Evolutionary conservation across 2,113 vertebrate genomes (phyloP).

Genomic region (Sebastes fasciatus): DNA sequence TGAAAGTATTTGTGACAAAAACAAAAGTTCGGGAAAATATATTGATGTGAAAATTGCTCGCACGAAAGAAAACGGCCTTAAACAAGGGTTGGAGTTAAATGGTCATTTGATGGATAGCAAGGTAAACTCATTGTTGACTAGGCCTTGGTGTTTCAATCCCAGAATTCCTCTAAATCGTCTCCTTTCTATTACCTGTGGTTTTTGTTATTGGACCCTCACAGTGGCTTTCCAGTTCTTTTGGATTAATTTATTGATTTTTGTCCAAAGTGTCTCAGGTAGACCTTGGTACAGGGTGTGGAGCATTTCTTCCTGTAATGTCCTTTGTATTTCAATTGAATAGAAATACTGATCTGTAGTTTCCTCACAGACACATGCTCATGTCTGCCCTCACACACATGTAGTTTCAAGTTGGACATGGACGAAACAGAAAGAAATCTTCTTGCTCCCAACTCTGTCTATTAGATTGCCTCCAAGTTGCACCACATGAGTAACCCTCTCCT

Average conservation of each 20-base stretch:
- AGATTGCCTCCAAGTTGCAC: constrained; percentile 77
- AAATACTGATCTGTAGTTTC: constrained; percentile 12
- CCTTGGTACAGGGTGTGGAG: not conserved
- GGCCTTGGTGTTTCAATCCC: constrained; percentile 7
- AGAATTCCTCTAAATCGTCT: constrained; percentile 48
- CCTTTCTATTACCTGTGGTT: constrained; percentile 31
- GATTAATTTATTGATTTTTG: constrained; percentile 66
- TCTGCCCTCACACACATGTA: not conserved
- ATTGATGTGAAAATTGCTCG: too few relatives aligned
- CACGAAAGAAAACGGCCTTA: too few relatives aligned
- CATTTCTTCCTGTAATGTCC: constrained; percentile 28
- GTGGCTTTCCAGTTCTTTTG: constrained; percentile 6
- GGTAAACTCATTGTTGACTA: constrained; percentile 1
- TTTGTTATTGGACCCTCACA: constrained; percentile 25
- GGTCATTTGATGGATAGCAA: constrained; percentile 18
- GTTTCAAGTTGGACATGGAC: constrained; percentile 33
- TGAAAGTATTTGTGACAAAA: too few relatives aligned
- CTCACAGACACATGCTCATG: constrained; percentile 16
- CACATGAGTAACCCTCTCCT: constrained; percentile 64
- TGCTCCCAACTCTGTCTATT: constrained; percentile 12
- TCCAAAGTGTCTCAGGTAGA: constrained; percentile 20
- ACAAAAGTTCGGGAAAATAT: too few relatives aligned
- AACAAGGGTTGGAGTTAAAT: not conserved
- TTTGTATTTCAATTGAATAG: constrained; percentile 34
- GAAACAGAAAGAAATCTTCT: constrained; percentile 47